phyloP scores from a whole-genome alignment of 2,888 invertebrate species.

The Sclerodermus sp. region DNA sequence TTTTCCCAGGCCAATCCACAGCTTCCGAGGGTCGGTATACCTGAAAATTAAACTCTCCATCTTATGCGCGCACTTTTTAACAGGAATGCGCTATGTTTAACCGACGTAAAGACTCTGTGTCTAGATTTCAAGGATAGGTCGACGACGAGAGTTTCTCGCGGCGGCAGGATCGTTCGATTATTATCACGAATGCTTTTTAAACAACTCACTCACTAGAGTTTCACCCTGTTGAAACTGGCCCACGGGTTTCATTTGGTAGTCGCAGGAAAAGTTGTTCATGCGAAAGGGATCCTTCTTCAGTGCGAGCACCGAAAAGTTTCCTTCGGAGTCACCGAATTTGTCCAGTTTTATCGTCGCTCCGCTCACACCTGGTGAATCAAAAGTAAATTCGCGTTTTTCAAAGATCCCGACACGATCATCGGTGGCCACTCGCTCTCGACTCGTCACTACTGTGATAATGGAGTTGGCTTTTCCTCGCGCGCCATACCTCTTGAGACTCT shows the following conservation, averaged over 20 bases:
- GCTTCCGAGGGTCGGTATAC: conserved; percentile 73
- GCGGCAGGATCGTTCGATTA: not conserved
- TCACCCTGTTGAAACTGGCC: conserved; percentile 78
- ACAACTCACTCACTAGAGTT: conserved; percentile 76
- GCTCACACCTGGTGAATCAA: conserved; percentile 79
- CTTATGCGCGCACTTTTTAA: no score
- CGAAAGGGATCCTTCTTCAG: conserved; percentile 64
- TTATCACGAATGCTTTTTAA: conserved; percentile 19
- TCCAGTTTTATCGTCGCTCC: conserved; percentile 92
- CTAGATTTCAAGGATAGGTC: no score
- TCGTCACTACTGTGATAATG: no score
- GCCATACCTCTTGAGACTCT: no score
- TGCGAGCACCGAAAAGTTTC: conserved; percentile 93
- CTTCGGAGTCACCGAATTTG: conserved; percentile 91
- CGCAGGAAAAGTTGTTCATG: conserved; percentile 67
- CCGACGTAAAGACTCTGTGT: no score
- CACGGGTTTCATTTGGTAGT: conserved; percentile 81
- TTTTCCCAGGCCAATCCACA: conserved; percentile 82
- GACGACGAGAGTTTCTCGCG: no score
- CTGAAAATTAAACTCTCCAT: conserved; percentile 55
- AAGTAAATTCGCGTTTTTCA: no score
- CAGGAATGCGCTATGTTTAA: no score
- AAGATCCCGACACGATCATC: no score
- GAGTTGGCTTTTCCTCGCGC: no score
- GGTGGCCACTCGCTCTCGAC: no score